Evolutionary conservation across 53 echinoderm and acorn worm genomes (phyloP).

Genomic region (Mesocentrotus franciscanus): DNA sequence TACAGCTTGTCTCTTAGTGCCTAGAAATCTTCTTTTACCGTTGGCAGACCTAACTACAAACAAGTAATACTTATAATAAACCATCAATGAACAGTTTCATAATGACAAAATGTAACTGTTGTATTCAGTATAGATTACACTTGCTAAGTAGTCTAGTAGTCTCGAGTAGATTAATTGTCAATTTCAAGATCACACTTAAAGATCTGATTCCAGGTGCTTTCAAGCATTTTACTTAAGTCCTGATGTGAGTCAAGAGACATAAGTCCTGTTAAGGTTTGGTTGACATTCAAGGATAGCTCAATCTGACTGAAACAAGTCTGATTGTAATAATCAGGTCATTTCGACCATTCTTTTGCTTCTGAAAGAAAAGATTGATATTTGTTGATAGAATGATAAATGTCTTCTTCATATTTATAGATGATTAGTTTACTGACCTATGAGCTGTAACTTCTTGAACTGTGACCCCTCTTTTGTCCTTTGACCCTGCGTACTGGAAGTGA

Average conservation of each 20-base stretch:
- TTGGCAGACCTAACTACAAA: neutral
- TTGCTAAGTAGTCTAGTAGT: too few species aligned
- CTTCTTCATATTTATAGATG: neutral
- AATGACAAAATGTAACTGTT: neutral
- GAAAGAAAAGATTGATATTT: neutral
- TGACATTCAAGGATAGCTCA: neutral
- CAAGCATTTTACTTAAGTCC: neutral
- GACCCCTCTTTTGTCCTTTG: conserved; percentile 95
- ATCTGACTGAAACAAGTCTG: neutral
- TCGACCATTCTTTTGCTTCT: neutral
- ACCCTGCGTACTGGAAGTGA: conserved; percentile 90
- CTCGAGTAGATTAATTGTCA: too few species aligned
- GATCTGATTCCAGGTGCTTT: neutral
- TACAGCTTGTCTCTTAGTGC: neutral
- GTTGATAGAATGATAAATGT: neutral
- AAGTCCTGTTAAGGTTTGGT: neutral
- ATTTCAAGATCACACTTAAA: too few species aligned
- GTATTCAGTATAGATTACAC: too few species aligned
- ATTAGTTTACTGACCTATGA: conserved; percentile 80
- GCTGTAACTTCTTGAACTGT: conserved; percentile 93
- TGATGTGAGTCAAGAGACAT: neutral
- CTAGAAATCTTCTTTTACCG: neutral
- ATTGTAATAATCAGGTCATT: neutral
- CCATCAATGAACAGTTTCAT: neutral
- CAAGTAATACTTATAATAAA: too few species aligned